phyloP scores from a whole-genome alignment of 2,888 invertebrate species.

The Drosophila algonquin region DNA sequence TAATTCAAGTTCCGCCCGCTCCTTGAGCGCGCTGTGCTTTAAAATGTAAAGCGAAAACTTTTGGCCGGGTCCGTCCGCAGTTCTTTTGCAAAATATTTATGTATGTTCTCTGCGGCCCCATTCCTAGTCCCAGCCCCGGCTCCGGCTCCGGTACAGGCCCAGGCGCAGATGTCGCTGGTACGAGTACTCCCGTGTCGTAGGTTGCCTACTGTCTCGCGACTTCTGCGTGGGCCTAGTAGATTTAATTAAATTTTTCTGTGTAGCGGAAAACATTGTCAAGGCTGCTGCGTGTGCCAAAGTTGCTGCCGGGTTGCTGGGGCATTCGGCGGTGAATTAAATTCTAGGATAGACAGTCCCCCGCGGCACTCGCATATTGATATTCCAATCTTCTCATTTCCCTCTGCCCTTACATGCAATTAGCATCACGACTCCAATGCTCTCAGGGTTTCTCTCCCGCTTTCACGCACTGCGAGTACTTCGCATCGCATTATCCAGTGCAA shows the following conservation, averaged over 20 bases:
- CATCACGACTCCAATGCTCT: constrained; percentile 30
- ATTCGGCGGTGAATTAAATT: constrained; percentile 1
- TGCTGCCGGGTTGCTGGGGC: constrained; percentile 5
- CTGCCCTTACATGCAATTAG: constrained; percentile 26
- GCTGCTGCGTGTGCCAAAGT: constrained; percentile 36
- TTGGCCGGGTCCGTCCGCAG: constrained; percentile 24
- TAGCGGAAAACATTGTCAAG: constrained; percentile 26
- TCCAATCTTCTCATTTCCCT: constrained; percentile 14
- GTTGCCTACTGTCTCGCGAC: constrained; percentile 58
- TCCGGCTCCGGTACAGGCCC: too few species aligned
- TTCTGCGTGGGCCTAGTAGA: constrained; percentile 59
- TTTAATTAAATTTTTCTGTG: constrained; percentile 70
- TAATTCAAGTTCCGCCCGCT: constrained; percentile 66
- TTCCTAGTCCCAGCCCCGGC: too few species aligned
- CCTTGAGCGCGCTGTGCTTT: constrained; percentile 63
- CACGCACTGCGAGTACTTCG: not conserved
- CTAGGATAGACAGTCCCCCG: constrained; percentile 10
- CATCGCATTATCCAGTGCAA: constrained; percentile 16
- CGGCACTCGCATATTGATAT: constrained; percentile 19
- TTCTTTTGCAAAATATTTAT: constrained; percentile 31
- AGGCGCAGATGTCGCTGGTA: too few species aligned
- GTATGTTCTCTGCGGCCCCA: not conserved
- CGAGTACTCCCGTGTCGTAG: not conserved
- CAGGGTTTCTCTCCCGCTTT: not conserved
- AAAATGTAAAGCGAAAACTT: constrained; percentile 69